Evolutionary conservation across 2,888 invertebrate species (phyloP).

Genomic region (Herminia tarsipennalis): DNA sequence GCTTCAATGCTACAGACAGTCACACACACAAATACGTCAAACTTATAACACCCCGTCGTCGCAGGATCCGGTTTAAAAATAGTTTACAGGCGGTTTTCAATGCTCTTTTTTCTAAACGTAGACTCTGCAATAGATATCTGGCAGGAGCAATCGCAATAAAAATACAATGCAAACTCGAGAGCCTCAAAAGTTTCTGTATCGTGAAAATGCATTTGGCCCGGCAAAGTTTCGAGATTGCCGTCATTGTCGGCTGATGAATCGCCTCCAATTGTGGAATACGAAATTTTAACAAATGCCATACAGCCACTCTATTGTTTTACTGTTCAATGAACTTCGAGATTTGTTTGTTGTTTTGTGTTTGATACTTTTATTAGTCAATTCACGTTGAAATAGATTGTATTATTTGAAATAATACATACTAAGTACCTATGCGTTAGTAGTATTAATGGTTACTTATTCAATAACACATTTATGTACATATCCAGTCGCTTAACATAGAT

Average conservation of each 20-base stretch:
- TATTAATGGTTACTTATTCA: too few species aligned
- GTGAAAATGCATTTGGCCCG: slow-evolving; percentile 73
- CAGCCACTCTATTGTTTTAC: slow-evolving; percentile 49
- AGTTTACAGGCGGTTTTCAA: slow-evolving; percentile 16
- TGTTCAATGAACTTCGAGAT: slow-evolving; percentile 51
- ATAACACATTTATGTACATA: too few species aligned
- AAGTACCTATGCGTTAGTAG: too few species aligned
- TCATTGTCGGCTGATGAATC: slow-evolving; percentile 65
- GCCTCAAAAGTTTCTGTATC: slow-evolving; percentile 63
- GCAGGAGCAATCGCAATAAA: slow-evolving; percentile 53
- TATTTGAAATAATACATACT: too few species aligned
- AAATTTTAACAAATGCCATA: slow-evolving; percentile 48
- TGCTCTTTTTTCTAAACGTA: slow-evolving; percentile 32
- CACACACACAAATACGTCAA: too few species aligned
- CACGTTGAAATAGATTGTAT: slow-evolving; percentile 19
- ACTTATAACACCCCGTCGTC: too few species aligned
- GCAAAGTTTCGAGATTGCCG: slow-evolving; percentile 70
- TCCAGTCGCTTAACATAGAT: too few species aligned
- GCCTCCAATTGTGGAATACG: slow-evolving; percentile 52
- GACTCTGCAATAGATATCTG: slow-evolving; percentile 44
- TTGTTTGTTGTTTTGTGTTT: slow-evolving; percentile 41
- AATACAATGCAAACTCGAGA: slow-evolving; percentile 51
- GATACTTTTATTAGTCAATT: slow-evolving; percentile 2
- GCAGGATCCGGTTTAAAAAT: too few species aligned
- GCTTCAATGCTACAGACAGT: too few species aligned